These are phyloP conservation scores for Laterallus jamaicensis DNA, from an alignment of 2,113 vertebrate genomes.

Conservation along the genomic window DNA sequence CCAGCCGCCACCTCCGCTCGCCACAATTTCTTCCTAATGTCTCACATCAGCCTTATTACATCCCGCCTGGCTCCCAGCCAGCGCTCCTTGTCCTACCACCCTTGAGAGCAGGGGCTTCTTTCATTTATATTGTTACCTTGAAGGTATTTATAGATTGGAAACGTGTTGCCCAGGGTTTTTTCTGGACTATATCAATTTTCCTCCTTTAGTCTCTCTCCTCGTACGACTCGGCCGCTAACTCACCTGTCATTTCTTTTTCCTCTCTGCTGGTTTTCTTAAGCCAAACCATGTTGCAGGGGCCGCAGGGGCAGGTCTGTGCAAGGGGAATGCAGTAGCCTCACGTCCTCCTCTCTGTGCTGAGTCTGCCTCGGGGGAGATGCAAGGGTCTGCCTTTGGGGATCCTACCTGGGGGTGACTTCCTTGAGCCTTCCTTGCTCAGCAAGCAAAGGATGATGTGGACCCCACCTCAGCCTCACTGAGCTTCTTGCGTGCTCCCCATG, in stretches of 20 bases:
- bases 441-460: background rate
- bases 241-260: background rate
- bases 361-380: background rate
- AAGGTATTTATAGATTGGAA: conserved; percentile 32
- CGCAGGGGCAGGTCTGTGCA: background rate
- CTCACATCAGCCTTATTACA: background rate
- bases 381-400: background rate
- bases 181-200: background rate
- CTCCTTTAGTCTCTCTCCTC: background rate
- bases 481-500: accelerated
- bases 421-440: background rate
- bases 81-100: background rate
- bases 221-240: background rate
- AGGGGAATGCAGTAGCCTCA: background rate
- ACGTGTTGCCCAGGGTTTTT: background rate
- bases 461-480: background rate
- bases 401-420: background rate
- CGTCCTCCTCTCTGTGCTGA: accelerated
- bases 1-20: background rate
- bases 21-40: background rate
- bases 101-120: background rate
- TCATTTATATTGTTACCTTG: background rate
- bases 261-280: background rate
- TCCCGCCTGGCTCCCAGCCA: background rate
- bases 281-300: background rate